Evolutionary conservation across 2,888 invertebrate species (phyloP).

Genomic region (Brenthis ino): DNA sequence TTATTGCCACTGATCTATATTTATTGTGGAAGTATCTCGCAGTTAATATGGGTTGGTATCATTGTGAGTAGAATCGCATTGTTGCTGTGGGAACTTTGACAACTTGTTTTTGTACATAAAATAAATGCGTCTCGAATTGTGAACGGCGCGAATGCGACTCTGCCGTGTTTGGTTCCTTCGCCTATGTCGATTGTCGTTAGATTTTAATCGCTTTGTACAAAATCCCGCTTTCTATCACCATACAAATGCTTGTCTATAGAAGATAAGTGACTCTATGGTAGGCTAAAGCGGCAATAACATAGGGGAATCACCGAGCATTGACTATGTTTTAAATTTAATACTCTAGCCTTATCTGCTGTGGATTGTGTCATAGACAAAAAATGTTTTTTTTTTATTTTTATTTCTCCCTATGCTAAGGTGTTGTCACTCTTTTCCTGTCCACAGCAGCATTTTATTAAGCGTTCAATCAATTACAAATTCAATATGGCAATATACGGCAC

Average conservation of each 20-base stretch:
- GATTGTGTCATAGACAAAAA: constrained; percentile 40
- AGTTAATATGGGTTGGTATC: constrained; percentile 5
- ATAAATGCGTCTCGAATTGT: constrained; percentile 50
- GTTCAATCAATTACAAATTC: constrained; percentile 1
- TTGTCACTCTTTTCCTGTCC: constrained; percentile 11
- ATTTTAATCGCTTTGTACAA: constrained; percentile 54
- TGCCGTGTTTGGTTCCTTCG: constrained; percentile 46
- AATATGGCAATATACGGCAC: constrained; percentile 43
- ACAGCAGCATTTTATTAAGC: constrained; percentile 13
- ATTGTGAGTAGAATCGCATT: constrained; percentile 40
- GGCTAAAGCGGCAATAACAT: constrained; percentile 47
- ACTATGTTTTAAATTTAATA: constrained; percentile 39
- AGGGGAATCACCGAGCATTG: constrained; percentile 37
- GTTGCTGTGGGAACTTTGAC: constrained; percentile 54
- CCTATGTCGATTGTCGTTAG: constrained; percentile 57
- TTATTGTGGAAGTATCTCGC: constrained; percentile 1
- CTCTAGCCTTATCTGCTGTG: constrained; percentile 40
- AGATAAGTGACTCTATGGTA: constrained; percentile 47
- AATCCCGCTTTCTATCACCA: constrained; percentile 50
- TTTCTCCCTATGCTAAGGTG: constrained; percentile 16
- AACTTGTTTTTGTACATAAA: constrained; percentile 65
- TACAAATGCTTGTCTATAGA: constrained; percentile 41
- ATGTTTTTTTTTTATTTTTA: constrained; percentile 25
- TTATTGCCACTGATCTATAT: constrained; percentile 20
- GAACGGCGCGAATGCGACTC: constrained; percentile 55